phyloP scores from a whole-genome alignment of 2,113 vertebrate genomes.

The Crotophaga sulcirostris region DNA sequence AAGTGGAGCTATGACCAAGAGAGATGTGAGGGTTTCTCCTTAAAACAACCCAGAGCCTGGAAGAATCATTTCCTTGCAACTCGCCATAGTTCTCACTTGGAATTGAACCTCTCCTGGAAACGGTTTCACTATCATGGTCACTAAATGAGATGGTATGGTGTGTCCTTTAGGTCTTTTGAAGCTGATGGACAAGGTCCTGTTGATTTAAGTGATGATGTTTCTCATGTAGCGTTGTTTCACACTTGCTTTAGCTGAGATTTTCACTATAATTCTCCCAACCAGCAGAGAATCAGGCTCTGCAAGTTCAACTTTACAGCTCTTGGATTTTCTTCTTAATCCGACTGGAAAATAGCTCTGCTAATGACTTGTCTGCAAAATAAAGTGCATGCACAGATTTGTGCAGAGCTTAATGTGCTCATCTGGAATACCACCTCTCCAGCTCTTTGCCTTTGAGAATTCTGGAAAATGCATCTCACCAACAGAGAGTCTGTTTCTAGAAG shows the following conservation, averaged over 20 bases:
- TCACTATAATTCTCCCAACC: background rate
- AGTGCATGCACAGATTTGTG: background rate
- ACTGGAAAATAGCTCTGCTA: constrained; percentile 31
- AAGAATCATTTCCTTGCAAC: background rate
- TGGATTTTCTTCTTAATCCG: background rate
- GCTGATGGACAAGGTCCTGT: background rate
- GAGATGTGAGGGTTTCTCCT: background rate
- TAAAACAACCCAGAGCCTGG: background rate
- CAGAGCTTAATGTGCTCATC: background rate
- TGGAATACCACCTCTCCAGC: background rate
- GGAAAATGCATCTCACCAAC: background rate
- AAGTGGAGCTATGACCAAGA: background rate
- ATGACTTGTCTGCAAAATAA: background rate
- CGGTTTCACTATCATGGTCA: background rate
- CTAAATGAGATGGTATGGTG: background rate
- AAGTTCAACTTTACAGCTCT: background rate
- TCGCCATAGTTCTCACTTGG: background rate
- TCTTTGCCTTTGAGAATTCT: background rate
- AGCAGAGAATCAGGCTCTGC: background rate
- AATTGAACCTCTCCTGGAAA: background rate
- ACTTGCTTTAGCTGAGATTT: background rate
- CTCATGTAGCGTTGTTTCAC: background rate
- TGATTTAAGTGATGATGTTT: background rate
- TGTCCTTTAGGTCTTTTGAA: background rate
- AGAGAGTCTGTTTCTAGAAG: background rate